phyloP scores from a whole-genome alignment of 2,113 vertebrate genomes.

The Baryphthengus martii region DNA sequence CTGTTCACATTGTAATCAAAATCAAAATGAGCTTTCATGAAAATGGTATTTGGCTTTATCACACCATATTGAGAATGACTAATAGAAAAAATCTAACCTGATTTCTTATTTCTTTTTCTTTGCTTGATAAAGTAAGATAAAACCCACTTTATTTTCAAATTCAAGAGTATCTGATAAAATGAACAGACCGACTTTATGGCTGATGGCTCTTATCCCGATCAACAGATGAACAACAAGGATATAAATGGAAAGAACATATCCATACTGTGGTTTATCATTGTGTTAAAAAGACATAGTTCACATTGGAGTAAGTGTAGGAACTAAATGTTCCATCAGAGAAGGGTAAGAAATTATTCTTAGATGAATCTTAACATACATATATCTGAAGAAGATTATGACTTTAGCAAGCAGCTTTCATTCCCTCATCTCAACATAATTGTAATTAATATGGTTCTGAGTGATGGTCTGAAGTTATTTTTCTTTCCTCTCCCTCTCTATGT shows the following conservation, averaged over 20 bases:
- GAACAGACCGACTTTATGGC: background rate
- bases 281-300: background rate
- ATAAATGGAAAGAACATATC: background rate
- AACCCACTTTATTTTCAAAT: background rate
- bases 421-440: background rate
- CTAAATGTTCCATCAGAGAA: constrained; percentile 1
- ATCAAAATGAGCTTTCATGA: background rate
- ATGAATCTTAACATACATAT: background rate
- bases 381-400: constrained; percentile 28
- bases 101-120: background rate
- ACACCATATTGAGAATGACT: background rate
- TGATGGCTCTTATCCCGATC: background rate
- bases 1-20: background rate
- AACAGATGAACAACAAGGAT: background rate
- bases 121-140: background rate
- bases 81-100: background rate
- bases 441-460: constrained; percentile 3
- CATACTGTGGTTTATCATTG: background rate
- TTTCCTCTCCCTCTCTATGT: background rate
- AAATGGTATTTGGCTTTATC: background rate
- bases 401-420: constrained; percentile 24
- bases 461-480: background rate
- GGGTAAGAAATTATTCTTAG: constrained; percentile 13
- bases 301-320: background rate
- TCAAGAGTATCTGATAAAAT: background rate